Evolutionary conservation across 2,888 invertebrate genomes (phyloP), one percentile per base, ranked within the genome.

Genomic region (Chymomyza caudatula): DNA sequence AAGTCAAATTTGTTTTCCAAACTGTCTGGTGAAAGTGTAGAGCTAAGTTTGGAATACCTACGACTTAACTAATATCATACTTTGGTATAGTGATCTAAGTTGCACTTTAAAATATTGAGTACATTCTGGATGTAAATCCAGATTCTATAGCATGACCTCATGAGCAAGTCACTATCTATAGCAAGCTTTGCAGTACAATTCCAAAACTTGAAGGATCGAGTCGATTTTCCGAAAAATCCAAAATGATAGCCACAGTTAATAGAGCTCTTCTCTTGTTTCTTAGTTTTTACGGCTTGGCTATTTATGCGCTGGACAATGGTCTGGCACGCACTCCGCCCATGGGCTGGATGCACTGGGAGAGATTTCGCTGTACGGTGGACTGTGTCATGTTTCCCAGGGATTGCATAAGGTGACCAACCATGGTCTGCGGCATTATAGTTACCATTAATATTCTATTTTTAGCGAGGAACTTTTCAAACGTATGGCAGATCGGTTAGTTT

Each of bases 401-500:
- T 15, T 44, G 44, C 44, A 44, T 44, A 4, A 13, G 44, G 44
- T 44, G 4, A 3, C n/a, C 13, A 3, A 44, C n/a, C 3, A 37
- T 11, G 37, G 37, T 11, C 37, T 4, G 37, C 37, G 37, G 37
- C 5, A 4, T 37, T 37, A 4, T 6, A 37, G 11, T 37, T 37
- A n/a, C 37, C 37, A 37, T 37, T 37, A 4, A 6, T 11, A 11
- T 37, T 11, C 11, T 37, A 6, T 11, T 6, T 13, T 44, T 15
- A 44, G 44, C 3, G 44, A 44, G 15, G 3, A 13, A n/a, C 44
- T 44, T 3, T 44, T 44, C 44, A 4, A 44, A 8, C 44, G 44
- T 13, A 3, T 8, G 4, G 44, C 44, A 4, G 13, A 44, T 77
- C 81, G 92, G 4, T 89, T 95, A 88, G 92, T 93, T 0, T 90